Base-by-base conservation (phyloP, 2,797 vertebrate genomes). In the Pipistrellus kuhlii region DNA sequence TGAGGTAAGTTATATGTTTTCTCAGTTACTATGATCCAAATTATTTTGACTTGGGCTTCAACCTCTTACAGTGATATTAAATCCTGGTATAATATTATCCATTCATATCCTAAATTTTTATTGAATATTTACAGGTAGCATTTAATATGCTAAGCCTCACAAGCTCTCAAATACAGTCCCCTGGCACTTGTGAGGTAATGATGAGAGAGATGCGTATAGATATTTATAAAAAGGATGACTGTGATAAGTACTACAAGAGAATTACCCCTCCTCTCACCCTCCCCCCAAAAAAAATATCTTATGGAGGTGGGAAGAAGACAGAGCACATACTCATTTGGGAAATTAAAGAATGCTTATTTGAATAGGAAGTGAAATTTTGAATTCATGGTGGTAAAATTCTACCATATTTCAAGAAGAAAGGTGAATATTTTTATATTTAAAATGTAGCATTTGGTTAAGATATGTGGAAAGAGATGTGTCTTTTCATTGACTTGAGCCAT, bases 391-490 rank as follows among this genome's bases (percentile, higher is more conserved):
- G 17, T 85, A 35, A 80, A 30, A 44, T 32, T 62, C 41, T 44
- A 30, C 27, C 80, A 62, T 59, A n/a, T 90, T 53, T 90, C 30
- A 71, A n/a, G 59, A 77, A 84, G 64, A 90, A 77, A 85, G 21
- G 35, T 44, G 35, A 94, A n/a, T 64, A 38, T 51, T 23, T 77
- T 77, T 44, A 27, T 94, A 76, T 53, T 73, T 85, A 85, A 85
- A 85, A 80, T 55, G 44, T 38, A 27, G 32, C 21, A 30, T 62
- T 76, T 69, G 23, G 41, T 53, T 25, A 23, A 62, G 51, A 76
- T 25, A 20, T 20, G 80, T 73, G 64, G 71, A 72, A 92, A 48
- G 46, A 46, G 5, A 48, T 66, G 38, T 80, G 18, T 27, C n/a
- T 80, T 80, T 71, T 76, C 15, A n/a, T 51, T 84, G 78, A 53